A percentile compares a stretch with the other conserved stretches of the same genome.
Evolutionary conservation across 2,797 vertebrate species (phyloP).

Genomic region (Netta rufina): DNA sequence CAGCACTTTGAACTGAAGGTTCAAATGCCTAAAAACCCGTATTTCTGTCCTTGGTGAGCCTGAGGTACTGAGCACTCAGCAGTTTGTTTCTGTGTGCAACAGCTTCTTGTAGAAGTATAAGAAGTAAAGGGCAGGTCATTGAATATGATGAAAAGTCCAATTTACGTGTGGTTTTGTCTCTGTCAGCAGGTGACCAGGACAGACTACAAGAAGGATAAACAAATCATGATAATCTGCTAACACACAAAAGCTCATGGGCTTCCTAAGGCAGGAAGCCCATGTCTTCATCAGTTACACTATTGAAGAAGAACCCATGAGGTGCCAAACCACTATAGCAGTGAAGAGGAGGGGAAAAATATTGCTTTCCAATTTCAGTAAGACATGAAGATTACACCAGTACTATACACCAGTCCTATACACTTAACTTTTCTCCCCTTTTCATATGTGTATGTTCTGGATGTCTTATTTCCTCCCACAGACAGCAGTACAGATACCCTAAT

Average conservation of each 20-base stretch:
- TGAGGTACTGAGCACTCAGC: not conserved
- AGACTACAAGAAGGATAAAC: not conserved
- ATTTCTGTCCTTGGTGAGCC: not conserved
- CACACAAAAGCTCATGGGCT: fast-evolving
- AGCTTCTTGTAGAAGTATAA: not conserved
- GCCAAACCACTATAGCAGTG: not conserved
- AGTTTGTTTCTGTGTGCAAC: not conserved
- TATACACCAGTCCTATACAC: not conserved
- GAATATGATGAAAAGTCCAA: not conserved
- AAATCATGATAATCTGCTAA: not conserved
- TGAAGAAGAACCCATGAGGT: not conserved
- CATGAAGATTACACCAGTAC: not conserved
- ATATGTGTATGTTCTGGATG: not conserved
- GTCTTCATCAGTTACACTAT: not conserved
- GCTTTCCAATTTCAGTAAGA: not conserved
- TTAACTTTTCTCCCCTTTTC: not conserved
- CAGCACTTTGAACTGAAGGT: not conserved
- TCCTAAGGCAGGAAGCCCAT: not conserved
- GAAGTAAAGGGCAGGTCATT: not conserved
- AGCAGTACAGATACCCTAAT: not conserved
- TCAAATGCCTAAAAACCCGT: not conserved
- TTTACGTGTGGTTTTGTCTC: not conserved
- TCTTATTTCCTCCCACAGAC: not conserved
- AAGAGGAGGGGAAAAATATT: not conserved
- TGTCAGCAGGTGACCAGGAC: not conserved